These are phyloP conservation scores for Drosophila bocki DNA, from an alignment of 1,140 invertebrate species.

Conservation along the genomic window DNA sequence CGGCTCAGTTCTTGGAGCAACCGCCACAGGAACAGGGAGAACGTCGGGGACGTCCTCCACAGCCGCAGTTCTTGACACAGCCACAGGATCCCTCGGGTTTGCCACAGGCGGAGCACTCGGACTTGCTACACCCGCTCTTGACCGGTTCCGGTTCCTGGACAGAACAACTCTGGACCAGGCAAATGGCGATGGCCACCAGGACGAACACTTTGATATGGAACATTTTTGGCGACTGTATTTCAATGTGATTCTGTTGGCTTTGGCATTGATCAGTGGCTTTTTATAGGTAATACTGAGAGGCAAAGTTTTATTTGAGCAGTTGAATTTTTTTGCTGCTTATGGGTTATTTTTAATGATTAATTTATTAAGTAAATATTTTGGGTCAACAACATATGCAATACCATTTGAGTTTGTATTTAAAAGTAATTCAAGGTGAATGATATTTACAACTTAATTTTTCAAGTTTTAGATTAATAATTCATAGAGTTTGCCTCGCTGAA, in stretches of 20 bases:
- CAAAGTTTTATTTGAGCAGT: slow-evolving; percentile 25
- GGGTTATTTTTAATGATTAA: not conserved
- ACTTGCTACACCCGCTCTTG: slow-evolving; percentile 13
- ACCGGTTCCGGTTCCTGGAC: slow-evolving; percentile 12
- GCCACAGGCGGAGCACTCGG: slow-evolving; percentile 10
- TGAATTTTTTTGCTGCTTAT: slow-evolving; percentile 1
- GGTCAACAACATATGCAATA: not conserved
- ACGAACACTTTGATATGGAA: slow-evolving; percentile 34
- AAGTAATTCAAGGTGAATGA: not conserved
- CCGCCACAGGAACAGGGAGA: slow-evolving; percentile 1
- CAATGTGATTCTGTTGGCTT: not conserved
- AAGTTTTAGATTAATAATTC: not conserved
- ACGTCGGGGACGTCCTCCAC: slow-evolving; percentile 14
- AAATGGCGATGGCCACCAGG: slow-evolving; percentile 30
- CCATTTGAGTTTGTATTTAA: not conserved
- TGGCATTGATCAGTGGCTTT: not conserved
- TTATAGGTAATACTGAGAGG: slow-evolving; percentile 9
- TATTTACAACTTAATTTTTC: not conserved
- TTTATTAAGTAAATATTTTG: slow-evolving; percentile 17
- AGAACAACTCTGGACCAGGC: slow-evolving; percentile 17
- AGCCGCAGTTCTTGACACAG: slow-evolving; percentile 5
- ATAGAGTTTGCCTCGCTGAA: not conserved
- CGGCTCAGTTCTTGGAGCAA: not conserved
- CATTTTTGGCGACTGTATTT: slow-evolving; percentile 12
- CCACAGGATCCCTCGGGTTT: slow-evolving; percentile 17